Evolutionary conservation across 2,888 invertebrate species (phyloP), one percentile per base, ranked within the genome.

Genomic region (Ypsolopha scabrella): DNA sequence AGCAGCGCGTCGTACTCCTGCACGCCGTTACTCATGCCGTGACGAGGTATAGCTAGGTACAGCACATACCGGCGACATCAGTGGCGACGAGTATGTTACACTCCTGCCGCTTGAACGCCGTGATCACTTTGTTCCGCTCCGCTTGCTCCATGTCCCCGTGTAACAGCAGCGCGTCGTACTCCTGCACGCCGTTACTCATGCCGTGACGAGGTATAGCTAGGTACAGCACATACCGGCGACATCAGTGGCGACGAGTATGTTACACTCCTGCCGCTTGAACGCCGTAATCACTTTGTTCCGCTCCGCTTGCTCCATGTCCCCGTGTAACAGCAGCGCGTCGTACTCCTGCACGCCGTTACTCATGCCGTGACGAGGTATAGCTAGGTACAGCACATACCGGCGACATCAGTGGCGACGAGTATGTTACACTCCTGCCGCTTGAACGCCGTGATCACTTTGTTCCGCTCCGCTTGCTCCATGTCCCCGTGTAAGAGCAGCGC

Each of bases 121-220:
- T 94, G 60, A 99, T 98, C n/a, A 98, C 97, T 74, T 97, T 95
- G 78, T 99, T 99, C 66, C 99, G 90, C 75, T 99, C 99, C 0
- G 92, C 92, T 73, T 99, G 99, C 66, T 97, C 96, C 95, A 99
- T 97, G 70, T 99, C 99, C 52, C 99, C 99, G 76, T 99, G 99
- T 24, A 99, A 80, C 7, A 99, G 80, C 35, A 96, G 80, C 49
- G 95, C 95, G 48, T 95, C 93, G 72, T 92, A 92, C 70, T 98
- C 94, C 72, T 96, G 94, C 4, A 94, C 88, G 59, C 92, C 74
- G 7, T 24, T 2, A 24, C 24, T 24, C 24, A 3, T 24, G 24
- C 4, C 24, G 2, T 24, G 4, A 24, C 24, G 24, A 3, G 2
- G 24, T 4, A 24, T 24, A 24, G 24, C 4, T 24, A 3, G n/a